Evolutionary conservation across 2,797 vertebrate genomes (phyloP).

Genomic region (Sebastes trivittatus): DNA sequence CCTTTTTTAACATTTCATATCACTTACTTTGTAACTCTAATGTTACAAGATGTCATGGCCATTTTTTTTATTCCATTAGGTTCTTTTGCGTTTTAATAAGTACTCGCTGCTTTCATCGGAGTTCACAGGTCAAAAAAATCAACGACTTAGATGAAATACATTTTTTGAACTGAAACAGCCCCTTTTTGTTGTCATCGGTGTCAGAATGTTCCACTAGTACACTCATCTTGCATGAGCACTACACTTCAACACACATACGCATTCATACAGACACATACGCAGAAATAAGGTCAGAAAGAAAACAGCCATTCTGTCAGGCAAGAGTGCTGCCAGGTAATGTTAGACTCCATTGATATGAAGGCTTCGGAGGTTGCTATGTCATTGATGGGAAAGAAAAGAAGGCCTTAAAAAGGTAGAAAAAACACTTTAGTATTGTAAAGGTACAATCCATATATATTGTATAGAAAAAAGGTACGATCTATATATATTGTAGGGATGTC

Average conservation of each 20-base stretch:
- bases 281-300: neutral
- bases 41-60: slow-evolving; percentile 14
- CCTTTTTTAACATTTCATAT: slow-evolving; percentile 39
- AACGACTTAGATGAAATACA: neutral
- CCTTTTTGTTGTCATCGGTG: neutral
- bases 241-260: neutral
- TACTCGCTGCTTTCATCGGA: neutral
- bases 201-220: neutral
- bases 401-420: neutral
- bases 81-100: neutral
- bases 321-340: neutral
- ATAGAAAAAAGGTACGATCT: neutral
- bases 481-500: no score
- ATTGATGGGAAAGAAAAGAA: neutral
- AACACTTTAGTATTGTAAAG: neutral
- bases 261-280: neutral
- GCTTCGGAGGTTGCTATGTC: neutral
- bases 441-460: neutral
- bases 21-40: slow-evolving; percentile 8
- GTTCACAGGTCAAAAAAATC: slow-evolving; percentile 2
- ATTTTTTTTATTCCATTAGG: neutral
- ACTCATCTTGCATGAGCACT: neutral
- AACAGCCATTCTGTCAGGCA: slow-evolving; percentile 11
- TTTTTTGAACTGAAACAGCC: neutral
- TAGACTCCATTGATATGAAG: neutral